These are phyloP conservation scores for Danio choprae DNA, from an alignment of 2,797 vertebrate genomes.

Conservation along the genomic window DNA sequence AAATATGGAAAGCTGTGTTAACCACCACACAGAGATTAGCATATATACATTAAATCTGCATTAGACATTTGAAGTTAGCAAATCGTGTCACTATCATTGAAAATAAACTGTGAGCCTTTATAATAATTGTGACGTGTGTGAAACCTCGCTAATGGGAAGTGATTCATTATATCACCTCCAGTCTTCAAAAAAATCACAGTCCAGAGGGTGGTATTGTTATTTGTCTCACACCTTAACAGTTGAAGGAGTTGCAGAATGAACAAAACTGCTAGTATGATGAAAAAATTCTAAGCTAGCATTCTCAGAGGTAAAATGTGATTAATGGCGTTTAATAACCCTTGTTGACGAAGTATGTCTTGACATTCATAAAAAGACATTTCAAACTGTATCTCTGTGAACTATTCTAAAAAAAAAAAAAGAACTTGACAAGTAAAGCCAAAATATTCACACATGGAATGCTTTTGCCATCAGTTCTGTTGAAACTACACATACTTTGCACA, in stretches of 20 bases:
- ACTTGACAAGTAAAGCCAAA: conserved; percentile 23
- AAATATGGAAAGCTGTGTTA: conserved; percentile 21
- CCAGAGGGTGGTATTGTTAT: conserved; percentile 52
- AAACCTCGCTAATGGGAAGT: conserved; percentile 49
- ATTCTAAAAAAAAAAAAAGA: conserved; percentile 15
- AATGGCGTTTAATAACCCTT: neutral
- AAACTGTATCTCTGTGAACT: conserved; percentile 12
- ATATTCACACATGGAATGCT: conserved; percentile 8
- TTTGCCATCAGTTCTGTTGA: conserved; percentile 37
- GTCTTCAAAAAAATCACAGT: conserved; percentile 48
- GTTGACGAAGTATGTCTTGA: neutral
- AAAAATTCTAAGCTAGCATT: conserved; percentile 8
- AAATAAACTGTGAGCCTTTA: conserved; percentile 19
- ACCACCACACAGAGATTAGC: conserved; percentile 9
- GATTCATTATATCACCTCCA: conserved; percentile 43
- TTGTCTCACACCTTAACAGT: conserved; percentile 51
- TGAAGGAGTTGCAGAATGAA: conserved; percentile 44
- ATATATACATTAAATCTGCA: conserved; percentile 1
- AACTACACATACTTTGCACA: conserved; percentile 8
- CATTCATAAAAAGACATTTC: conserved; percentile 20
- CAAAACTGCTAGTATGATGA: conserved; percentile 38
- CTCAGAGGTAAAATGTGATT: conserved; percentile 14
- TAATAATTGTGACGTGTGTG: conserved; percentile 15
- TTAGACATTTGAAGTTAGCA: neutral
- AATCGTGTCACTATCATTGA: conserved; percentile 20